phyloP scores from a whole-genome alignment of 2,113 vertebrate genomes.

The Odontesthes bonariensis region DNA sequence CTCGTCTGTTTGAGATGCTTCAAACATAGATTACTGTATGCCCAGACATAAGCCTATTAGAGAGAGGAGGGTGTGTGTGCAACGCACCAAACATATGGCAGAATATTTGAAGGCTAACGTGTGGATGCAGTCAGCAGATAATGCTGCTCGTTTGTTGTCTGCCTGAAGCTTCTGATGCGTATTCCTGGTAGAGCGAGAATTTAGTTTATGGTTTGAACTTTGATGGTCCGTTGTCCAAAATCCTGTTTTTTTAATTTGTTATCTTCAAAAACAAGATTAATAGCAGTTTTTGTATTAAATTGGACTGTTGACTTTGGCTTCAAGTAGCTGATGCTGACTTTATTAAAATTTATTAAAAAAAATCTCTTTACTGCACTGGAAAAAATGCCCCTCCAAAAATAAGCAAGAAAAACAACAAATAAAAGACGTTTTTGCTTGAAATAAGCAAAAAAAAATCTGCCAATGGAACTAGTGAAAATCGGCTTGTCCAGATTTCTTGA shows the following conservation, averaged over 20 bases:
- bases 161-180: slow-evolving; percentile 7
- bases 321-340: too few species aligned
- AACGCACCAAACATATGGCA: slow-evolving; percentile 66
- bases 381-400: too few species aligned
- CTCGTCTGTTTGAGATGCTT: slow-evolving; percentile 56
- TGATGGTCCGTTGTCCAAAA: not conserved
- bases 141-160: slow-evolving; percentile 19
- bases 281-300: too few species aligned
- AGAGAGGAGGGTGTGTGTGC: slow-evolving; percentile 25
- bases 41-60: slow-evolving; percentile 80
- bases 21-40: slow-evolving; percentile 67
- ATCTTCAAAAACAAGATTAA: not conserved
- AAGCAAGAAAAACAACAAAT: too few species aligned
- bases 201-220: not conserved
- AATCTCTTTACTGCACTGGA: too few species aligned
- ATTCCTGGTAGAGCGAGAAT: not conserved
- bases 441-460: too few species aligned
- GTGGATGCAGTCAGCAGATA: slow-evolving; percentile 5
- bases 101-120: slow-evolving; percentile 49
- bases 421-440: too few species aligned
- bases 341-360: too few species aligned
- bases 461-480: too few species aligned
- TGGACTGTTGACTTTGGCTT: too few species aligned
- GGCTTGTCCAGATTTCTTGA: too few species aligned
- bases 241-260: too few species aligned